These are phyloP conservation scores for Beris morrisii DNA, from an alignment of 2,888 invertebrate genomes.

Conservation along the genomic window DNA sequence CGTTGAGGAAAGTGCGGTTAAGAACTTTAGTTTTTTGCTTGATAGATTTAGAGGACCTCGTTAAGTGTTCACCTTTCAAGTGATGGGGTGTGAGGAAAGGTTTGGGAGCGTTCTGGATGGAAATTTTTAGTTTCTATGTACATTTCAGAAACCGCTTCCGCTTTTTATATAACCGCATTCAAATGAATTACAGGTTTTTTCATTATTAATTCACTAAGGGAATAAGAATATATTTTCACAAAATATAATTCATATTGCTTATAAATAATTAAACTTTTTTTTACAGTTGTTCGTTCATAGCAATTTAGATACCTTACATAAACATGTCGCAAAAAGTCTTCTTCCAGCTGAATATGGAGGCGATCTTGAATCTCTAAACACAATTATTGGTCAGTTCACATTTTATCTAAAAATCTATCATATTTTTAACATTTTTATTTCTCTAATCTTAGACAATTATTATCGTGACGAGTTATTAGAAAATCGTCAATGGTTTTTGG, in stretches of 20 bases:
- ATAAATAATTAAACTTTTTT: background rate
- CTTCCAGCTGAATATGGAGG: slow-evolving; percentile 40
- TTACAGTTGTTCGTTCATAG: slow-evolving; percentile 47
- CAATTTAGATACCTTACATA: slow-evolving; percentile 43
- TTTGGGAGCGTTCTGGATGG: too few relatives aligned
- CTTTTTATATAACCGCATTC: too few relatives aligned
- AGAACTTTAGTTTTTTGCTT: too few relatives aligned
- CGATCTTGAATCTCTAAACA: slow-evolving; percentile 29
- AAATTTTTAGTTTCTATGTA: too few relatives aligned
- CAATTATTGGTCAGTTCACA: slow-evolving; percentile 16
- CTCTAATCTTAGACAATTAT: slow-evolving; percentile 9
- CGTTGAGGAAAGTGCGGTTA: too few relatives aligned
- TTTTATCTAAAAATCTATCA: background rate
- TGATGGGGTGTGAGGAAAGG: too few relatives aligned
- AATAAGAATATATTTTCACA: background rate
- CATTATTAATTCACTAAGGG: background rate
- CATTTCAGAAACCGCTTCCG: too few relatives aligned
- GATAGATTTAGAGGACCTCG: too few relatives aligned
- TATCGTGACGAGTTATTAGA: slow-evolving; percentile 11
- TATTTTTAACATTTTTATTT: slow-evolving; percentile 3
- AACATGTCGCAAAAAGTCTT: slow-evolving; percentile 30
- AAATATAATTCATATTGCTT: too few relatives aligned
- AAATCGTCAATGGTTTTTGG: slow-evolving; percentile 34
- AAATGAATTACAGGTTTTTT: background rate
- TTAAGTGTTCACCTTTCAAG: too few relatives aligned